phyloP scores from a whole-genome alignment of 2,113 vertebrate genomes.

The Chaetorhynchus papuensis region DNA sequence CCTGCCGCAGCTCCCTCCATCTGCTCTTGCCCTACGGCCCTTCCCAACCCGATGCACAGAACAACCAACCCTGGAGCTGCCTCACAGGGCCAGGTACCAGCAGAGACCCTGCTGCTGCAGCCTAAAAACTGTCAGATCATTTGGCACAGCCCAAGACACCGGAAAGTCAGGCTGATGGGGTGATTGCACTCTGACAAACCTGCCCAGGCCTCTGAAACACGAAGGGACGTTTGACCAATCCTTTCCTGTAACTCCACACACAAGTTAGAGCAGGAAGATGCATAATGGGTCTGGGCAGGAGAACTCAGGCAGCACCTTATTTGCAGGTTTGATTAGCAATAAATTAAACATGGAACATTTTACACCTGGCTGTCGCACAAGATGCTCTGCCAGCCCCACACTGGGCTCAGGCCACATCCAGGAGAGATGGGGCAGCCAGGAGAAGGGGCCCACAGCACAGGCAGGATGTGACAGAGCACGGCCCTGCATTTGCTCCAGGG shows the following conservation, averaged over 20 bases:
- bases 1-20: not conserved
- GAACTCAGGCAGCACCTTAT: not conserved
- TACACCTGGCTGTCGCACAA: not conserved
- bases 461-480: accelerated
- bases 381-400: not conserved
- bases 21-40: not conserved
- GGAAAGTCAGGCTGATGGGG: accelerated
- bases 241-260: not conserved
- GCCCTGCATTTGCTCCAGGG: not conserved
- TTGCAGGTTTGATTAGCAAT: not conserved
- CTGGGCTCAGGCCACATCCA: not conserved
- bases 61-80: not conserved
- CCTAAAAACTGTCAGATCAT: not conserved
- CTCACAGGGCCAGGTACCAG: not conserved
- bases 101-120: not conserved
- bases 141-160: not conserved
- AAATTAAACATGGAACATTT: not conserved
- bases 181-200: not conserved
- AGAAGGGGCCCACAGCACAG: not conserved
- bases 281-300: not conserved
- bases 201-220: not conserved
- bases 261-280: not conserved
- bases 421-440: not conserved
- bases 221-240: not conserved
- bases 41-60: accelerated